Evolutionary conservation across 2,888 invertebrate species (phyloP).

Genomic region (Dryobotodes eremita): DNA sequence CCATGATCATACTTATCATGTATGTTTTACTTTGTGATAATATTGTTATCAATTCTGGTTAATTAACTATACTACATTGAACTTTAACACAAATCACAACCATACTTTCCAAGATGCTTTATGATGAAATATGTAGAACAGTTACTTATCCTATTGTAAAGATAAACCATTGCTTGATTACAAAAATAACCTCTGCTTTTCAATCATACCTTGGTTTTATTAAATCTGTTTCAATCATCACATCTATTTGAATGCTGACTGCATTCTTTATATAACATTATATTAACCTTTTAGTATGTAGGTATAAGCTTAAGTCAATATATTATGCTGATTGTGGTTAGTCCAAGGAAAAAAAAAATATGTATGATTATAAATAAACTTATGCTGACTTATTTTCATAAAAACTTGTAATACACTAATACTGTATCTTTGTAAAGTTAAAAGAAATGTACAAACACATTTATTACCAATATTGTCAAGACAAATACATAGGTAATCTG

Average conservation of each 20-base stretch:
- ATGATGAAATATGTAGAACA: slow-evolving; percentile 19
- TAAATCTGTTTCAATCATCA: slow-evolving; percentile 28
- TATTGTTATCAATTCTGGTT: slow-evolving; percentile 56
- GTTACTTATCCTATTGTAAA: slow-evolving; percentile 10
- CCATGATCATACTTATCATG: slow-evolving; percentile 56
- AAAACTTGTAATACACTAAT: slow-evolving; percentile 4
- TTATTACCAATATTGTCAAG: slow-evolving; percentile 16
- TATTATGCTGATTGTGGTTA: not conserved
- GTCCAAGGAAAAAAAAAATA: slow-evolving; percentile 15
- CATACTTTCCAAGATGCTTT: slow-evolving; percentile 9
- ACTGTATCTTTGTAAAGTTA: not conserved
- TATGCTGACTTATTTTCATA: slow-evolving; percentile 18
- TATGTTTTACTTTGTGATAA: slow-evolving; percentile 57
- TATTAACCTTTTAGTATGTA: slow-evolving; percentile 11
- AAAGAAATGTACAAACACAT: slow-evolving; percentile 53
- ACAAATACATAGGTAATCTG: not conserved
- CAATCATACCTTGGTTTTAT: slow-evolving; percentile 18
- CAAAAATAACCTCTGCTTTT: slow-evolving; percentile 14
- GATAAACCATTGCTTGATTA: slow-evolving; percentile 6
- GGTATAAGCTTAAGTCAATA: slow-evolving; percentile 18
- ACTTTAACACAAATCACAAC: slow-evolving; percentile 14
- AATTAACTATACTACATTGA: slow-evolving; percentile 35
- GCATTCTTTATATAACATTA: not conserved
- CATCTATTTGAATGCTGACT: not conserved
- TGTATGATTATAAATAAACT: not conserved